These are phyloP conservation scores for Platanista minor DNA, from an alignment of 2,113 vertebrate genomes.

Conservation along the genomic window DNA sequence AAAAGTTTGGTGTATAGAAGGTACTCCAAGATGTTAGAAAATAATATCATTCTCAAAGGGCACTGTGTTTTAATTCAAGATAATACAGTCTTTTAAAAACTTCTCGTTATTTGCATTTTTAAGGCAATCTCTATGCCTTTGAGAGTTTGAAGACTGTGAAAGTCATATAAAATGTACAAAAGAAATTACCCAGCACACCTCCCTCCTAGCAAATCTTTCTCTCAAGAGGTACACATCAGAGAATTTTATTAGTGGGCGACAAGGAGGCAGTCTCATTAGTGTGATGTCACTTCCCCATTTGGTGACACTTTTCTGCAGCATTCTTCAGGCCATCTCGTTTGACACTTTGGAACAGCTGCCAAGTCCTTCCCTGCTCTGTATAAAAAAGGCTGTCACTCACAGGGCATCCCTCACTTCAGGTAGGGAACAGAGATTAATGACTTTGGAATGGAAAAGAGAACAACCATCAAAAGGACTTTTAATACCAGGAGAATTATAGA, in stretches of 20 bases:
- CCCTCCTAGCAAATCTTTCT: background rate
- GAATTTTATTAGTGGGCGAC: slow-evolving; percentile 31
- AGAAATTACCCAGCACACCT: background rate
- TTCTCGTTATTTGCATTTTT: background rate
- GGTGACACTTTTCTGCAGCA: slow-evolving; percentile 39
- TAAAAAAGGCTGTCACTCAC: slow-evolving; percentile 68
- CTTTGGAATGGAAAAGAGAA: slow-evolving; percentile 68
- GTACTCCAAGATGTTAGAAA: slow-evolving; percentile 1
- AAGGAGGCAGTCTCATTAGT: slow-evolving; percentile 14
- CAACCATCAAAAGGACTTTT: slow-evolving; percentile 59
- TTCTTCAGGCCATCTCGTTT: slow-evolving; percentile 54
- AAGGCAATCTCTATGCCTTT: background rate
- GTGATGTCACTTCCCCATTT: background rate
- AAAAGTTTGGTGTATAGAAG: background rate
- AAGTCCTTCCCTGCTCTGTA: slow-evolving; percentile 19
- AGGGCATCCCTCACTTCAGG: background rate
- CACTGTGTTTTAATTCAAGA: slow-evolving; percentile 23
- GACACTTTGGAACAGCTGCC: slow-evolving; percentile 46
- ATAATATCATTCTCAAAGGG: background rate
- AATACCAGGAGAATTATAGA: slow-evolving; percentile 58
- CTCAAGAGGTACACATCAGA: slow-evolving; percentile 25
- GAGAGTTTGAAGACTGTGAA: background rate
- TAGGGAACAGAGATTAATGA: slow-evolving; percentile 52
- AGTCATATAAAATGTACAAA: slow-evolving; percentile 40
- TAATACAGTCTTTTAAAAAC: background rate